Evolutionary conservation across 1,140 invertebrate species (phyloP).

Genomic region (Neotoxoptera formosana): DNA sequence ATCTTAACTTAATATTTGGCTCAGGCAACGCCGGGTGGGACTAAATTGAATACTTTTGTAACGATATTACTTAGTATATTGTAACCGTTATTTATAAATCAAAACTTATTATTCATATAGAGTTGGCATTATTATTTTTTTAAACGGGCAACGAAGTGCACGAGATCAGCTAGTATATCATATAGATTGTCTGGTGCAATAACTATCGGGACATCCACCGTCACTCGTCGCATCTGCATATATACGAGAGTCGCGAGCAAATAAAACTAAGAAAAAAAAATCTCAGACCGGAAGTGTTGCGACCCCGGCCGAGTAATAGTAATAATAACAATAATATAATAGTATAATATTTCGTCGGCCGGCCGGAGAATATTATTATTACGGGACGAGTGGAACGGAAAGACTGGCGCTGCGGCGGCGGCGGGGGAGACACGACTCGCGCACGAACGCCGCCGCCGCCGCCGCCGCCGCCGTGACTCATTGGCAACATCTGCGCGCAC

Average conservation of each 20-base stretch:
- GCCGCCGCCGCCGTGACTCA: slow-evolving; percentile 43
- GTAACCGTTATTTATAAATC: too few species aligned
- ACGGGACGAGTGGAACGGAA: not conserved
- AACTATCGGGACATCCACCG: not conserved
- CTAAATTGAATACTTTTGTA: too few species aligned
- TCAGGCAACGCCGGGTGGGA: too few species aligned
- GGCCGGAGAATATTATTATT: not conserved
- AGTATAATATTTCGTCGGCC: not conserved
- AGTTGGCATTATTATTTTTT: too few species aligned
- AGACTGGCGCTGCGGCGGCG: not conserved
- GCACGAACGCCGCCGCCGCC: slow-evolving; percentile 37
- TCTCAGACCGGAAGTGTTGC: slow-evolving; percentile 18
- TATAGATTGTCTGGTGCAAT: not conserved
- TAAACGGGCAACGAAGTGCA: too few species aligned
- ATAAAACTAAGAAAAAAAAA: not conserved
- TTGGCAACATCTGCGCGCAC: slow-evolving; percentile 57
- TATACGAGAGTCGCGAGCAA: not conserved
- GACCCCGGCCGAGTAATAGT: not conserved
- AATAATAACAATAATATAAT: not conserved
- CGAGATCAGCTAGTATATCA: too few species aligned
- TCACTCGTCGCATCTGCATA: not conserved
- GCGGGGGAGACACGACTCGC: slow-evolving; percentile 40
- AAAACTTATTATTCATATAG: too few species aligned
- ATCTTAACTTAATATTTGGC: too few species aligned
- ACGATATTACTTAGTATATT: too few species aligned